These are phyloP conservation scores for Lates japonicus DNA, from an alignment of 2,797 vertebrate genomes.

Conservation along the genomic window DNA sequence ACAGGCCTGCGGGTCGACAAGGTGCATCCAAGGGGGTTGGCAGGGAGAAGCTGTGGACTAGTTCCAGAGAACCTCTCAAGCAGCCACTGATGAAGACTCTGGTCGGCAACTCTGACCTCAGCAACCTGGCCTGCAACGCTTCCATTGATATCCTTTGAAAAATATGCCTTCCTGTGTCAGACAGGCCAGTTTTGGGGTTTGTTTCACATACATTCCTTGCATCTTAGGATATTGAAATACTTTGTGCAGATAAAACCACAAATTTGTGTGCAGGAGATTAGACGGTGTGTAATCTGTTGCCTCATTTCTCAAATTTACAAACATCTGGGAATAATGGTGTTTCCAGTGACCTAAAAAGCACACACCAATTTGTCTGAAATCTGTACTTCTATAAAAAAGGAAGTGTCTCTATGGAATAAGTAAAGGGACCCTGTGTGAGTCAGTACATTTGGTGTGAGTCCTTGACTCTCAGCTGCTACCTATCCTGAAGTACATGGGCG, in stretches of 20 bases:
- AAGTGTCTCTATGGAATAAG: neutral
- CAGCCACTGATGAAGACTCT: slow-evolving; percentile 90
- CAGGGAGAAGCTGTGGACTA: slow-evolving; percentile 89
- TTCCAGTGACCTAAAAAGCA: neutral
- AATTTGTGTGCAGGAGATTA: neutral
- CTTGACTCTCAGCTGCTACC: slow-evolving; percentile 88
- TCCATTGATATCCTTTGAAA: slow-evolving; percentile 94
- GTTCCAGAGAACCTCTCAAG: slow-evolving; percentile 89
- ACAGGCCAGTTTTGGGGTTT: neutral
- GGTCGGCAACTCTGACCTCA: slow-evolving; percentile 84
- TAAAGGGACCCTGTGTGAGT: neutral
- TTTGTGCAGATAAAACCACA: neutral
- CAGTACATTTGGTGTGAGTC: slow-evolving; percentile 37
- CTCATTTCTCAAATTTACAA: neutral
- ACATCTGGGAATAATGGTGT: neutral
- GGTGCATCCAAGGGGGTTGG: slow-evolving; percentile 71
- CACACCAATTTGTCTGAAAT: neutral
- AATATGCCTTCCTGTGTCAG: neutral
- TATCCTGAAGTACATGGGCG: slow-evolving; percentile 97
- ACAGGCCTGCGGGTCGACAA: slow-evolving; percentile 79
- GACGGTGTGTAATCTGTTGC: neutral
- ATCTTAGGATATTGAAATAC: neutral
- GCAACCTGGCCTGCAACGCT: slow-evolving; percentile 88
- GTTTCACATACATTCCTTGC: neutral
- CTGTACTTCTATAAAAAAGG: neutral